Percentiles rank a stretch among this genome's conserved stretches.
phyloP scores from a whole-genome alignment of 2,113 vertebrate genomes.

The Tragelaphus buxtoni region DNA sequence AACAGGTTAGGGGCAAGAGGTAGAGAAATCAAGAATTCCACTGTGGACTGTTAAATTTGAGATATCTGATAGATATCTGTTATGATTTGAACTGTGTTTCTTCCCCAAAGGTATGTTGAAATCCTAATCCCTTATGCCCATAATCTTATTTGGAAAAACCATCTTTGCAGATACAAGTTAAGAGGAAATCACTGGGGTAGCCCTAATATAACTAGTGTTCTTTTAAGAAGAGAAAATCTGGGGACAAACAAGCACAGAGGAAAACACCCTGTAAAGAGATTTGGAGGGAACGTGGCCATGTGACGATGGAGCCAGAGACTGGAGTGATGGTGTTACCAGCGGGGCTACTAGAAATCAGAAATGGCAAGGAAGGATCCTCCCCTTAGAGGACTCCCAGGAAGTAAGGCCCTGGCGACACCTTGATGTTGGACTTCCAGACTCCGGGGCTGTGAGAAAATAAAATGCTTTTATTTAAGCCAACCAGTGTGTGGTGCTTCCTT shows the following conservation, averaged over 20 bases:
- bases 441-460: not conserved
- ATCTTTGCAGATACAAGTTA: not conserved
- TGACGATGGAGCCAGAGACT: not conserved
- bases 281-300: not conserved
- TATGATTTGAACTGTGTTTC: not conserved
- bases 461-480: not conserved
- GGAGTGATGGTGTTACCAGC: not conserved
- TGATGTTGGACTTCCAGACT: not conserved
- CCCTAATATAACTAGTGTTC: not conserved
- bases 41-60: not conserved
- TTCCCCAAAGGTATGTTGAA: not conserved
- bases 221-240: not conserved
- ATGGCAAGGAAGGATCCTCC: not conserved
- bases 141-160: not conserved
- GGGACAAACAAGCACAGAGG: not conserved
- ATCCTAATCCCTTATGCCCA: not conserved
- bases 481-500: not conserved
- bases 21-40: not conserved
- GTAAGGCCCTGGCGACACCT: not conserved
- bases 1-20: not conserved
- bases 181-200: not conserved
- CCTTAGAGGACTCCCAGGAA: not conserved
- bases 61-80: not conserved
- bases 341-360: not conserved
- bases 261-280: not conserved